Evolutionary conservation across 2,888 invertebrate genomes (phyloP).

Genomic region (Molorchus minor): DNA sequence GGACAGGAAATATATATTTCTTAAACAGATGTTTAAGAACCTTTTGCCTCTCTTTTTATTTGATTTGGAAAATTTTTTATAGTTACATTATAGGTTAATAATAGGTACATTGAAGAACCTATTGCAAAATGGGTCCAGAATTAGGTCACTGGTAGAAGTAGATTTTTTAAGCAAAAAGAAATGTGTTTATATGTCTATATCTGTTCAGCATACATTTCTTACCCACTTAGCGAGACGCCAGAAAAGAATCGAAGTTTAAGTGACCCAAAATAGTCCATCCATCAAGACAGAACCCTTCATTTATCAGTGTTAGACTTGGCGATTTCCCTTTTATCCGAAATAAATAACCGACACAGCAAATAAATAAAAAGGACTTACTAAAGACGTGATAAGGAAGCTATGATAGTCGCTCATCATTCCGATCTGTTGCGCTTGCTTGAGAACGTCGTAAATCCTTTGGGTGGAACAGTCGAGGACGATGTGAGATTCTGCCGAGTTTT

Average conservation of each 20-base stretch:
- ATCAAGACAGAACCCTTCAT: not conserved
- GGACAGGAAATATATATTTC: no score
- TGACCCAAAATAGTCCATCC: not conserved
- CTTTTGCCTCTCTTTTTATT: no score
- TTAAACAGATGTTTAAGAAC: no score
- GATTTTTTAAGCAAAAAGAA: no score
- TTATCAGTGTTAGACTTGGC: not conserved
- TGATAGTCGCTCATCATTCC: constrained; percentile 98
- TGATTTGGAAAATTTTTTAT: no score
- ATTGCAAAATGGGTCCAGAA: no score
- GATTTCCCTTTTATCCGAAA: not conserved
- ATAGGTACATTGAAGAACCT: no score
- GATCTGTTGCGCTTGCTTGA: constrained; percentile 94
- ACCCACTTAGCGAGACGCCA: not conserved
- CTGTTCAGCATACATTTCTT: not conserved
- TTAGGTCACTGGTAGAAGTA: no score
- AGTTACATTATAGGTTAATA: no score
- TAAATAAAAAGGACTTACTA: constrained; percentile 69
- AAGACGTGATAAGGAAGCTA: constrained; percentile 90
- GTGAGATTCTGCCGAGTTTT: constrained; percentile 90
- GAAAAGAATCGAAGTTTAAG: not conserved
- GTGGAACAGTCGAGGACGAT: constrained; percentile 91
- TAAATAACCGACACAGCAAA: not conserved
- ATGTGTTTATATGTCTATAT: not conserved
- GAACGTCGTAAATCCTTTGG: constrained; percentile 83